Evolutionary conservation across 1,140 invertebrate species (phyloP).

Genomic region (Bombus difficillimus): DNA sequence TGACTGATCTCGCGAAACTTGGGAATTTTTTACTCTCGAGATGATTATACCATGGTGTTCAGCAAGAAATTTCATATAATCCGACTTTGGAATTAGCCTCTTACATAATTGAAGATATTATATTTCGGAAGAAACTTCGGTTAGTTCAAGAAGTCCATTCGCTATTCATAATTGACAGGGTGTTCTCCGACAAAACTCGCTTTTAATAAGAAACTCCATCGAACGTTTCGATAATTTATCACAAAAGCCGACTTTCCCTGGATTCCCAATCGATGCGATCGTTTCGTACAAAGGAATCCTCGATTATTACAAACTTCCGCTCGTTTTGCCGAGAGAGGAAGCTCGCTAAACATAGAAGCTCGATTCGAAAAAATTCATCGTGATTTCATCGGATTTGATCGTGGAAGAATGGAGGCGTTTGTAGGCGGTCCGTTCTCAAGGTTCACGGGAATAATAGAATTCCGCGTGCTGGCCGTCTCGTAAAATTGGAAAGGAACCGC

Average conservation of each 20-base stretch:
- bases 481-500: slow-evolving; percentile 24
- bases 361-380: not conserved
- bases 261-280: not conserved
- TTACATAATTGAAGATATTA: not conserved
- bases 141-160: not conserved
- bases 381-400: not conserved
- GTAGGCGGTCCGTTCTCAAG: too few relatives aligned
- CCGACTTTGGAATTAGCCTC: not conserved
- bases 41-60: not conserved
- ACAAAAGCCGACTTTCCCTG: not conserved
- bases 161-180: not conserved
- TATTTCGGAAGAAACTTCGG: not conserved
- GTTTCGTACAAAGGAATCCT: not conserved
- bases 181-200: not conserved
- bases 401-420: not conserved
- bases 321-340: not conserved
- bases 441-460: slow-evolving; percentile 13
- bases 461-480: slow-evolving; percentile 4
- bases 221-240: not conserved
- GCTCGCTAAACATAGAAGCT: not conserved
- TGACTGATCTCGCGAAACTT: too few relatives aligned
- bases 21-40: too few relatives aligned
- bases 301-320: not conserved
- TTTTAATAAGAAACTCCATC: not conserved
- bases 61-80: not conserved